These are phyloP conservation scores for Terrapene triunguis DNA, from an alignment of 2,113 vertebrate genomes.

Conservation along the genomic window DNA sequence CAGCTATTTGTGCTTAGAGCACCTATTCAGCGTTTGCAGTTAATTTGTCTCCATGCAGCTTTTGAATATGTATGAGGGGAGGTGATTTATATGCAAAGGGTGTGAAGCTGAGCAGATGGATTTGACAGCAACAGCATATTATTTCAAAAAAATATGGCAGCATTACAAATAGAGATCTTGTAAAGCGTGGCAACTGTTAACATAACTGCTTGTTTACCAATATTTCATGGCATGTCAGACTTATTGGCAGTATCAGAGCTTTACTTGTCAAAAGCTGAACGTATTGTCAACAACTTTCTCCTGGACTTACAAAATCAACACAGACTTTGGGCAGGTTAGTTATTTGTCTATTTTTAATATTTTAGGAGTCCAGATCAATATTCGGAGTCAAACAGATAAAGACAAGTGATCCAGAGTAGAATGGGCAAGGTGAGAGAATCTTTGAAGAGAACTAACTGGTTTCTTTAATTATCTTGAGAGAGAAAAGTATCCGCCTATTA, in stretches of 20 bases:
- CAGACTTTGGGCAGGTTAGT: not conserved
- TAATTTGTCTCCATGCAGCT: not conserved
- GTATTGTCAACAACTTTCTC: conserved; percentile 1
- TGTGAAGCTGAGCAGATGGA: conserved; percentile 54
- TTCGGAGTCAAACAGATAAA: not conserved
- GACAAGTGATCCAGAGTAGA: not conserved
- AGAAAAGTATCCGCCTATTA: not conserved
- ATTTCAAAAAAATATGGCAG: conserved; percentile 54
- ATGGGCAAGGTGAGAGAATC: not conserved
- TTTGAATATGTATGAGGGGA: conserved; percentile 6
- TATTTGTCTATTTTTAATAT: not conserved
- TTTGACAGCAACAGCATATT: conserved; percentile 52
- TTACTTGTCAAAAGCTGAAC: not conserved
- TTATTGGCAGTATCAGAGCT: not conserved
- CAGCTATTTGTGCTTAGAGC: not conserved
- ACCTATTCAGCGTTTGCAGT: not conserved
- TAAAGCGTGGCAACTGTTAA: conserved; percentile 54
- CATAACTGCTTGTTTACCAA: conserved; percentile 58
- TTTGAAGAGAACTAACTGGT: not conserved
- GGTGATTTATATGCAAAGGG: conserved; percentile 16
- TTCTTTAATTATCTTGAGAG: not conserved
- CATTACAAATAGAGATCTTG: conserved; percentile 61
- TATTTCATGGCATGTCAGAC: conserved; percentile 50
- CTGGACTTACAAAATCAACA: not conserved
- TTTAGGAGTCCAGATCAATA: not conserved